Base-by-base conservation (phyloP, 2,797 vertebrate genomes). In the Liparis tanakae region DNA sequence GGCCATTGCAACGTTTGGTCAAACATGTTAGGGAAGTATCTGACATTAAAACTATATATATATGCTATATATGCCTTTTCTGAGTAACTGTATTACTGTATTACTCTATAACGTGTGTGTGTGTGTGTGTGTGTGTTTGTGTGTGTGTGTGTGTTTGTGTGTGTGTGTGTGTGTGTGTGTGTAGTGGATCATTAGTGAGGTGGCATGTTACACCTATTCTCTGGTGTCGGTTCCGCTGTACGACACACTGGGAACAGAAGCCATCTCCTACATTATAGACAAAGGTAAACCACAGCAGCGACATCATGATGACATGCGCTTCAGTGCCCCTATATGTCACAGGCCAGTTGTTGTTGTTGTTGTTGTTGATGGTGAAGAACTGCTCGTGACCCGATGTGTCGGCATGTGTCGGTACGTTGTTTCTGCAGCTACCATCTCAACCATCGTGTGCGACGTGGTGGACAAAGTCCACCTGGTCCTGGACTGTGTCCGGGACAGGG, bases 181-280 rank as follows among this genome's bases (percentile, higher is more conserved):
- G 14, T 78, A 98, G 97, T 98, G 96, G 96, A 95, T 95, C 68
- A 94, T 97, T 70, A 80, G 93, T 46, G 97, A 98, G 81, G 90
- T 96, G 79, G 96, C 91, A 0, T 98, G 97, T 69, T 98, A 97
- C 74, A 87, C 96, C 0, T 99, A 95, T 63, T 98, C 97, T 13
- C 94, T 99, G 94, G 97, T 97, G 83, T 65, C 94, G 0, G 95
- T 99, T 7, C 98, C 98, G 0, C 94, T 99, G 18, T 99, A 99
- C 0, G 97, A 99, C 77, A 99, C 97, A 0, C 93, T 99, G 74
- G 97, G 97, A 80, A 55, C 86, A 3, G 96, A 98, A 44, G 96
- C 98, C 36, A 97, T 99, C 73, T 67, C 78, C 0, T 96, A 96
- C 88, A 95, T 96, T 66, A 82, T 99, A 74, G 95, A 97, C 83